These are phyloP conservation scores for Rhingia campestris DNA, from an alignment of 2,888 invertebrate species.

Conservation along the genomic window DNA sequence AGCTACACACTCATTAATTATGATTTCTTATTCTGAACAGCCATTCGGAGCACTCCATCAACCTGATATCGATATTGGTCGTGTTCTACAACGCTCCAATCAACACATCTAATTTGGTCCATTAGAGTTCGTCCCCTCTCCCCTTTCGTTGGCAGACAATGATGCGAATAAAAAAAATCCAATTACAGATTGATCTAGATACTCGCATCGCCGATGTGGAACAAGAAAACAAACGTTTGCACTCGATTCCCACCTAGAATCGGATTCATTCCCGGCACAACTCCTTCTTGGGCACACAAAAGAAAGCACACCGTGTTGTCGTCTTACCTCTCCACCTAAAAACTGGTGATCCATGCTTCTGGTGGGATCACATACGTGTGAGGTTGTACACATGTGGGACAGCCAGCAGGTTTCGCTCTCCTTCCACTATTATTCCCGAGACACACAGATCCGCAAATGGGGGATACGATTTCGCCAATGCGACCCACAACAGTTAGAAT, in stretches of 20 bases:
- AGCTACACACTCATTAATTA: slow-evolving; percentile 27
- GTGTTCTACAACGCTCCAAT: slow-evolving; percentile 32
- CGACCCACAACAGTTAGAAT: slow-evolving; percentile 36
- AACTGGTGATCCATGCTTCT: too few relatives aligned
- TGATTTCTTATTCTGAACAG: slow-evolving; percentile 2
- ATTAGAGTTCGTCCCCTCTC: slow-evolving; percentile 23
- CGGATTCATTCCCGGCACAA: slow-evolving; percentile 27
- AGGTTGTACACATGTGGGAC: slow-evolving; percentile 60
- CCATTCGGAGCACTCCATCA: neutral
- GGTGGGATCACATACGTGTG: slow-evolving; percentile 56
- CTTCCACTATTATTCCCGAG: slow-evolving; percentile 43
- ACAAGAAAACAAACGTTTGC: slow-evolving; percentile 66
- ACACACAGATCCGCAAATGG: slow-evolving; percentile 57
- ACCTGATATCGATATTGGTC: slow-evolving; percentile 23
- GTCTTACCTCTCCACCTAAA: neutral
- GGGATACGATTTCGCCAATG: slow-evolving; percentile 62
- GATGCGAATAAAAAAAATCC: slow-evolving; percentile 49
- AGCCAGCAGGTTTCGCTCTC: slow-evolving; percentile 55
- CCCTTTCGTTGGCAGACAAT: neutral
- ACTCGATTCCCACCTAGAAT: slow-evolving; percentile 54
- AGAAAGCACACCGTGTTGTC: neutral
- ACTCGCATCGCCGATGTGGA: slow-evolving; percentile 49
- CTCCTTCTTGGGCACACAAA: slow-evolving; percentile 27
- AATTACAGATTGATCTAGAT: slow-evolving; percentile 67
- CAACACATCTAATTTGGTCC: slow-evolving; percentile 47